These are phyloP conservation scores for Temnothorax longispinosus DNA, from an alignment of 1,140 invertebrate species.

Conservation along the genomic window DNA sequence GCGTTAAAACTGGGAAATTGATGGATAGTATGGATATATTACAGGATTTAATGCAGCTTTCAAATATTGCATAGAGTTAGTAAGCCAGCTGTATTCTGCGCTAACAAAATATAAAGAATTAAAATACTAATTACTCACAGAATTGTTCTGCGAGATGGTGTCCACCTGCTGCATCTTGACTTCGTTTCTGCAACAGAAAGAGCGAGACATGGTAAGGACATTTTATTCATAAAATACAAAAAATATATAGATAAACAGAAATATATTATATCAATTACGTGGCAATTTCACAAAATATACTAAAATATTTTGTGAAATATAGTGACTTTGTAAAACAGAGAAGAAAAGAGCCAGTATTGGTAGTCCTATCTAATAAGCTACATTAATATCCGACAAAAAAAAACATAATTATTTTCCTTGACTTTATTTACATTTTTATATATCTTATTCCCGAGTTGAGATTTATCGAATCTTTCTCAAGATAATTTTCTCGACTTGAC, in stretches of 20 bases:
- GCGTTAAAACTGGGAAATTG: conserved; percentile 14
- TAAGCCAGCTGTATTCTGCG: conserved; percentile 70
- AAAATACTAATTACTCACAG: conserved; percentile 82
- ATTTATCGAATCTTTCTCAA: background rate
- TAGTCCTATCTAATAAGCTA: conserved; percentile 3
- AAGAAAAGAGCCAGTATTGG: background rate
- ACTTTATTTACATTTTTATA: background rate
- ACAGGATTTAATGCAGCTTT: conserved; percentile 63
- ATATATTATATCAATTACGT: background rate
- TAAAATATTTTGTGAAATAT: conserved; percentile 4
- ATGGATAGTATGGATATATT: background rate
- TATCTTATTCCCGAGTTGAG: background rate
- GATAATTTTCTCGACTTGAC: background rate
- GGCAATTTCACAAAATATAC: background rate
- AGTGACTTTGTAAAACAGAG: background rate
- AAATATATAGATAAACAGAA: background rate
- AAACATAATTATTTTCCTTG: background rate
- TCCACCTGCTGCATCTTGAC: conserved; percentile 88
- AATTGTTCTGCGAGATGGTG: conserved; percentile 86
- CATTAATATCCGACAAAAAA: background rate
- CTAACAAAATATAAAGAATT: conserved; percentile 23
- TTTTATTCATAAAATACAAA: conserved; percentile 18
- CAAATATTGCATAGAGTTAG: conserved; percentile 70
- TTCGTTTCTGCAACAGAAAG: conserved; percentile 84
- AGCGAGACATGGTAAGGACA: conserved; percentile 12